Evolutionary conservation across 2,888 invertebrate genomes (phyloP), one percentile per base, ranked within the genome.

Genomic region (Spicauda simplicius): DNA sequence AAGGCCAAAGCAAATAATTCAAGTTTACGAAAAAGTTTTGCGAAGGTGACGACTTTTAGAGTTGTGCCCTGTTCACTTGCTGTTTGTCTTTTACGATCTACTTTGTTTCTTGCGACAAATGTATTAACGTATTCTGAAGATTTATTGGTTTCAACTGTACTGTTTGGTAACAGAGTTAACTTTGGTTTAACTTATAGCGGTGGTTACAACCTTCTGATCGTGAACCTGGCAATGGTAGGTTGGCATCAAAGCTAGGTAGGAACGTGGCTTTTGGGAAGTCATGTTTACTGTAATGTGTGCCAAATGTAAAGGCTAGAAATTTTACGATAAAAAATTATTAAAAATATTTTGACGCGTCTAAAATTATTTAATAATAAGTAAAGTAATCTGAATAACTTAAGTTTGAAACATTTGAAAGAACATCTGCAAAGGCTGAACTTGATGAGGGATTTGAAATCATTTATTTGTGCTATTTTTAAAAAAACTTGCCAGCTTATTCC

Each of bases 31-130:
- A 77, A 83, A 81, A 81, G 74, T 80, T 77, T 33, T 55, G 55
- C 64, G 48, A 70, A 80, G 77, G 80, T 81, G 82, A 81, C 78
- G 80, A 81, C 79, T 83, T 82, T 8, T 73, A 52, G 64, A 71
- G 59, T 53, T 41, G 20, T 57, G 57, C 62, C 14, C 58, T 58
- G 48, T 56, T 58, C 58, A 53, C 64, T 55, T 62, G 25, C 62
- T 70, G 68, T 71, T 72, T 71, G 68, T 70, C 68, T 72, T 71
- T 71, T 70, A 69, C 63, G 62, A 64, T 56, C 30, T 61, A 14
- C 14, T 41, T 19, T 14, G 3, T 14, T 19, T 0, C 6, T 33
- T 8, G 18, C 20, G 5, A 10, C 20, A 20, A 16, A 50, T 16
- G 30, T 57, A 16, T 30, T 20, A 33, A 57, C 20, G 16, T 19